Base-by-base conservation (phyloP, 2,888 invertebrate genomes). In the Drosophila subquinaria region DNA sequence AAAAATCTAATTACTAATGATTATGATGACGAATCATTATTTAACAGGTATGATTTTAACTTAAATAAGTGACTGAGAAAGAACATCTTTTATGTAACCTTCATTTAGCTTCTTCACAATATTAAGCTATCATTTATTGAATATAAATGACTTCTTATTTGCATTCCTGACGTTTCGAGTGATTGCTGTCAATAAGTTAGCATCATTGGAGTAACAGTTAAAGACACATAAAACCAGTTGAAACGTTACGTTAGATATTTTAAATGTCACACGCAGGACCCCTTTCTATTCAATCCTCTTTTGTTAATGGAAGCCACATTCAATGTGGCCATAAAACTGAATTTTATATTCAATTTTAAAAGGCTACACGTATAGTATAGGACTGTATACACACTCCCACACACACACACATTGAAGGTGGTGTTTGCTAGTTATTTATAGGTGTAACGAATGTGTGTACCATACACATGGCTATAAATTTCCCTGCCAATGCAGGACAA, bases 291-390 rank as follows among this genome's bases (percentile, higher is more conserved):
- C n/a, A 5, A 33, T 3, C n/a, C 17, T 3, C 13, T 17, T 40
- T 45, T 48, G 13, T 47, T 47, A 67, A 20, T 53, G 48, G 30
- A 56, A 42, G 20, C 48, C 67, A 20, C 73, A 72, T 72, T 55
- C 56, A 47, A 59, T 45, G 64, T 51, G 61, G 56, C 50, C 35
- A 51, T 64, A 69, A 64, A 77, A 40, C 61, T 40, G 62, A 38
- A 47, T 65, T 73, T 76, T 48, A 73, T n/a, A 38, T 38, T n/a
- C 38, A 73, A 73, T 73, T 78, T 76, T 76, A 63, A 73, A 76
- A 59, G 51, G 55, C 10, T 64, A 11, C 30, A 47, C 36, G 59
- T 60, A 38, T 30, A 30, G 27, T 30, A 8, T 11, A 47, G 13
- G 36, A 3, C 17, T 43, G 15, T 30, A 40, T n/a, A 30, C 23